A percentile compares a stretch with the other conserved stretches of the same genome.
phyloP scores from a whole-genome alignment of 2,797 vertebrate species.

The Caiman crocodilus region DNA sequence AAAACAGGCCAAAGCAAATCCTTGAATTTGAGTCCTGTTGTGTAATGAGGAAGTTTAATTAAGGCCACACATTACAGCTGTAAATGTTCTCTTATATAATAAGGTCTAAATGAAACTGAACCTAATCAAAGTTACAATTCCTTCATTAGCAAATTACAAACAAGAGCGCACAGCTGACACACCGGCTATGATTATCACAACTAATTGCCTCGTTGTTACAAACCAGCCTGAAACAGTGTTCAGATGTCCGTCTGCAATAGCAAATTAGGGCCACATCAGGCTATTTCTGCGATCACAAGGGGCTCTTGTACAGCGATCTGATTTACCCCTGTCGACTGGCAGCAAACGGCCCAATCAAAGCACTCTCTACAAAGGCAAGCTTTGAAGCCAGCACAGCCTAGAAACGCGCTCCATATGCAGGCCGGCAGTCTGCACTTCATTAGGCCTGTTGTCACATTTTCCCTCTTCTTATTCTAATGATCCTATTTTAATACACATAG shows the following conservation, averaged over 20 bases:
- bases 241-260: constrained; percentile 81
- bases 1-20: constrained; percentile 81
- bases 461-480: constrained; percentile 95
- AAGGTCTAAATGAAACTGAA: constrained; percentile 88
- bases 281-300: constrained; percentile 83
- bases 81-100: constrained; percentile 87
- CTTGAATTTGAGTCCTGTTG: constrained; percentile 76
- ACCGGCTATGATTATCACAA: constrained; percentile 88
- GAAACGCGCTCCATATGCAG: constrained; percentile 83
- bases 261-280: constrained; percentile 90
- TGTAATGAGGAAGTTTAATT: constrained; percentile 88
- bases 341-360: constrained; percentile 87
- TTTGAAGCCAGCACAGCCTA: constrained; percentile 85
- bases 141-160: constrained; percentile 98
- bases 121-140: constrained; percentile 94
- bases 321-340: constrained; percentile 79
- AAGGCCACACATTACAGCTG: constrained; percentile 86
- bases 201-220: constrained; percentile 94
- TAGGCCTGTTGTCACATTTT: constrained; percentile 85
- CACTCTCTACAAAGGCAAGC: constrained; percentile 80
- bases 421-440: constrained; percentile 89
- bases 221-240: constrained; percentile 83
- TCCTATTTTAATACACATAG: constrained; percentile 91
- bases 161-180: constrained; percentile 88
- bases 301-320: constrained; percentile 80